Conservation (phyloP, 2,888 invertebrate species). For the Balanococcus diminutus region DNA sequence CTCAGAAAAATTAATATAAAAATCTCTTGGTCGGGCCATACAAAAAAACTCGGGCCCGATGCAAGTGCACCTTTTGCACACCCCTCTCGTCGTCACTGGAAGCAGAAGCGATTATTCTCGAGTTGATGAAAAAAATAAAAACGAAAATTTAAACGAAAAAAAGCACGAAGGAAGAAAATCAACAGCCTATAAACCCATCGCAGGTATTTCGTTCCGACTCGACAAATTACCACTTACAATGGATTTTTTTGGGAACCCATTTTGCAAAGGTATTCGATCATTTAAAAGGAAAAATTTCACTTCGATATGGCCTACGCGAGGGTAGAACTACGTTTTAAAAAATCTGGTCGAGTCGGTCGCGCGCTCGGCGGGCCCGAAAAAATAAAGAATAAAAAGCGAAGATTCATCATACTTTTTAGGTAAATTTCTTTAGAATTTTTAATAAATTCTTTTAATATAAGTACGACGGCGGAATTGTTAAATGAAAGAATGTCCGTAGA, state of each 20-base stretch:
- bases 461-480: slow-evolving; percentile 48
- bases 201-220: not conserved
- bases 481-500: slow-evolving; percentile 53
- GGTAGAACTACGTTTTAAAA: not conserved
- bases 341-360: not conserved
- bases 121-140: not conserved
- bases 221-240: not conserved
- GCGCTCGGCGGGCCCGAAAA: slow-evolving; percentile 25
- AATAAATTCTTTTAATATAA: slow-evolving; percentile 51
- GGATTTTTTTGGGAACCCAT: not conserved
- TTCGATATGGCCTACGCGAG: not conserved
- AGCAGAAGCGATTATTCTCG: too few species aligned
- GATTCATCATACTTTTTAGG: slow-evolving; percentile 51
- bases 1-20: too few species aligned
- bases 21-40: too few species aligned
- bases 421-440: slow-evolving; percentile 54
- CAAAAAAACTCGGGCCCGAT: too few species aligned
- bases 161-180: not conserved
- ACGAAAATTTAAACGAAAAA: not conserved
- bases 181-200: not conserved
- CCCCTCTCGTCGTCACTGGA: too few species aligned
- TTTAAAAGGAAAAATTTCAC: not conserved
- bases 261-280: not conserved
- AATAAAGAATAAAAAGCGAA: slow-evolving; percentile 44
- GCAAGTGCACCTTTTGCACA: too few species aligned